Evolutionary conservation across 2,113 vertebrate genomes (phyloP), one percentile per base, ranked within the genome.

Genomic region (Calonectris borealis): DNA sequence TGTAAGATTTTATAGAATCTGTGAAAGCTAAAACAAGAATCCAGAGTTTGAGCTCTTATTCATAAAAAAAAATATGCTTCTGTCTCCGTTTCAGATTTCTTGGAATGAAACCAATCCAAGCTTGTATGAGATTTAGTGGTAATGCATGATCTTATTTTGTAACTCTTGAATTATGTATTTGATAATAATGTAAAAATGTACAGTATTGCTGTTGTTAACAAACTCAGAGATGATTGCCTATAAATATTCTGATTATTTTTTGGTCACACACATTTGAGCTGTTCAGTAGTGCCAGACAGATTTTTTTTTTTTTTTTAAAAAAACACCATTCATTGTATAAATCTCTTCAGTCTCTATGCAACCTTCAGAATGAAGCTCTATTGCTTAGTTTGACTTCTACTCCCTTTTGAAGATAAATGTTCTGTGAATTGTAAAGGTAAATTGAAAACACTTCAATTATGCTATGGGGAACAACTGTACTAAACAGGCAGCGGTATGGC

Each of bases 131-230:
- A 97, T 93, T 97, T 96, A 97, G 94, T 97, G 95, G 95, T 98
- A 98, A 96, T 98, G 98, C 98, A 98, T 98, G 98, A 94, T 96
- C 84, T 97, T 97, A 76, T 96, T 98, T 98, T 98, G 95, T 98
- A 98, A 97, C 91, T 96, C 96, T 94, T 97, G 73, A 94, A 96
- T 97, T 97, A 97, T 97, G 97, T 98, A 98, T 97, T 98, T 98
- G 97, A 97, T 97, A 96, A 97, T 70, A 86, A 93, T 98, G 97
- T 98, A 98, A 98, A 97, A 97, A 98, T 98, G 98, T 98, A 98
- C 98, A 98, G 98, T 98, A 94, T 97, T 98, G 97, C 93, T 98
- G 97, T 97, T 96, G 95, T 95, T 97, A 97, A 94, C 97, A 96
- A 97, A 96, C 96, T 98, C 95, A 95, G 96, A 98, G 83, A 96